Conservation (phyloP, 2,113 vertebrate species). For the Thymallus thymallus region DNA sequence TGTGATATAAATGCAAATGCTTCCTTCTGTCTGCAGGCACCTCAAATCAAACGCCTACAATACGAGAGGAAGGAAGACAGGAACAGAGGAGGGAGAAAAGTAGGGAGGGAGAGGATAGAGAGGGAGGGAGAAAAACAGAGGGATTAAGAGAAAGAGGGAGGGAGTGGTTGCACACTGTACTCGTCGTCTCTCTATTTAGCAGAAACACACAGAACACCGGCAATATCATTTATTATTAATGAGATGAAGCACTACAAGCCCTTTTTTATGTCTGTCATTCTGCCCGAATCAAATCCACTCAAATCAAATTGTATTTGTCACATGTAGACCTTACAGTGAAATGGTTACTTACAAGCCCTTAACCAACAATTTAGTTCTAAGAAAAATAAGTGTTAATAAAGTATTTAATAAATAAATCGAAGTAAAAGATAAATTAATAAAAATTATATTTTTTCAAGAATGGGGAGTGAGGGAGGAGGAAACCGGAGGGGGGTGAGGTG, state of each 20-base stretch:
- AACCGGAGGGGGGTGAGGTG: too few relatives aligned
- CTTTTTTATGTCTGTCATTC: conserved; percentile 1
- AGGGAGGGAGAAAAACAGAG: not conserved
- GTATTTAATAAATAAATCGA: too few relatives aligned
- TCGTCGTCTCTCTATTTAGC: conserved; percentile 17
- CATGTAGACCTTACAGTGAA: too few relatives aligned
- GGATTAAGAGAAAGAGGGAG: not conserved
- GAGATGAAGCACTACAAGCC: conserved; percentile 29
- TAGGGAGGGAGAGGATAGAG: not conserved
- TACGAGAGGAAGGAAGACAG: too few relatives aligned
- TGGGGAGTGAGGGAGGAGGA: not conserved
- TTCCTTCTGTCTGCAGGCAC: conserved; percentile 33
- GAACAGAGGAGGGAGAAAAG: not conserved
- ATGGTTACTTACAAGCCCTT: too few relatives aligned
- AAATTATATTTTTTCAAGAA: not conserved
- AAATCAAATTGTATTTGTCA: too few relatives aligned
- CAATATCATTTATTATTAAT: conserved; percentile 52
- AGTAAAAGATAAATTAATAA: too few relatives aligned
- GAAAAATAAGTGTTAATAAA: too few relatives aligned
- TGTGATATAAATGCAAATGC: conserved; percentile 67
- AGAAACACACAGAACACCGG: too few relatives aligned
- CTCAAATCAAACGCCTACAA: conserved; percentile 22
- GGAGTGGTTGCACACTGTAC: conserved; percentile 7
- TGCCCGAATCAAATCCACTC: not conserved
- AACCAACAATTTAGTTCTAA: too few relatives aligned